Evolutionary conservation across 2,888 invertebrate species (phyloP), one percentile per base, ranked within the genome.

Genomic region (Prionchulus punctatus): DNA sequence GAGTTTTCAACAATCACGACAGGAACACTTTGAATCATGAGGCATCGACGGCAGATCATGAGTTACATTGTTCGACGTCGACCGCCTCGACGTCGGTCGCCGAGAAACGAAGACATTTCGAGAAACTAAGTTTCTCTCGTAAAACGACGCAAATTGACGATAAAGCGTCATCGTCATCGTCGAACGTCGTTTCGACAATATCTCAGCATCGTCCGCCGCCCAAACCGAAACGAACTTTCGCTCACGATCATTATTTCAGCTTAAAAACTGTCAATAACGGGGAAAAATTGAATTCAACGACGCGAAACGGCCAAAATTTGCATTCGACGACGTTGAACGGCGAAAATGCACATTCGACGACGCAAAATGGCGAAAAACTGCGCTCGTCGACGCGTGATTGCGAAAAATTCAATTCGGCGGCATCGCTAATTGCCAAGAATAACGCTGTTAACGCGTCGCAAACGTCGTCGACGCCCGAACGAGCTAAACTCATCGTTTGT

Each of bases 161-260:
- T 7, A 36, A 36, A 18, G 36, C 18, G 36, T 36, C 36, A 18
- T 12, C 7, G 18, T 12, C 12, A 12, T 7, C 12, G 7, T 36
- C 36, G 36, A 36, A 7, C 18, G 18, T 36, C 2, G n/a, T n/a
- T n/a, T n/a, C n/a, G n/a, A n/a, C n/a, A n/a, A n/a, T n/a, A n/a
- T n/a, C n/a, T n/a, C 28, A 18, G 3, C 51, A 2, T 2, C 2
- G 23, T 23, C 51, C 51, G n/a, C 55, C 55, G 48, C 48, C 43
- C 2, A 57, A 57, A 54, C 57, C 57, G 12, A 2, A n/a, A 4
- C 43, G 57, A 15, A 57, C 57, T 18, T 57, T 57, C 43, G 57
- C 36, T 2, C 57, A 57, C 23, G 53, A 45, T 18, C 28, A 57
- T 26, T 57, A 57, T 30, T 26, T 55, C 47, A 50, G 26, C 4